Percentiles rank a stretch among this genome's conserved stretches.
Evolutionary conservation across 92 coral and sea anemone species (phyloP).

Genomic region (Phenganax subtilis): DNA sequence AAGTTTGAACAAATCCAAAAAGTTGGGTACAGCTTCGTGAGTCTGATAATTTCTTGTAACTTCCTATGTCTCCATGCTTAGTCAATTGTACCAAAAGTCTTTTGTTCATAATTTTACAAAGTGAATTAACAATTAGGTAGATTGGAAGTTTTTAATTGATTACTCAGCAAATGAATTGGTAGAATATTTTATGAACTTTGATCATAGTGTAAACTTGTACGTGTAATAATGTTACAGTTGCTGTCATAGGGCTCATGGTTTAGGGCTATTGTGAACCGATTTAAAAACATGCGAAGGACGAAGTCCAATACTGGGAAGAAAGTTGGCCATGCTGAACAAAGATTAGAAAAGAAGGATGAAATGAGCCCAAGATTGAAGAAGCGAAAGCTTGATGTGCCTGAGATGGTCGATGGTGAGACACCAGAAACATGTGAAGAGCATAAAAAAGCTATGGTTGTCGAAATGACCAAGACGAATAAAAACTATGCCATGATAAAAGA

Average conservation of each 20-base stretch:
- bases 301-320: conserved; percentile 8
- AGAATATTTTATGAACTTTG: no score
- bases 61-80: no score
- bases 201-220: no score
- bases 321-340: neutral
- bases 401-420: conserved; percentile 51
- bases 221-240: no score
- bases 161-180: no score
- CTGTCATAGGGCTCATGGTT: conserved; percentile 53
- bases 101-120: no score
- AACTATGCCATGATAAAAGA: conserved; percentile 38
- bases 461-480: conserved; percentile 45
- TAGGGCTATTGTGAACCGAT: conserved; percentile 47
- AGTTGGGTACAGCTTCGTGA: no score
- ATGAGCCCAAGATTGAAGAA: conserved; percentile 19
- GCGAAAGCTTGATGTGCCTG: conserved; percentile 10
- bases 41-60: no score
- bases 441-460: conserved; percentile 32
- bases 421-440: conserved; percentile 50
- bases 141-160: no score
- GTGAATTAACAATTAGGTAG: no score
- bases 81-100: no score
- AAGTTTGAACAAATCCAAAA: no score
- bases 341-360: neutral
- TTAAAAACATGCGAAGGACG: conserved; percentile 50